Base-by-base conservation (phyloP, 2,888 invertebrate species). In the Ecdyonurus torrentis region DNA sequence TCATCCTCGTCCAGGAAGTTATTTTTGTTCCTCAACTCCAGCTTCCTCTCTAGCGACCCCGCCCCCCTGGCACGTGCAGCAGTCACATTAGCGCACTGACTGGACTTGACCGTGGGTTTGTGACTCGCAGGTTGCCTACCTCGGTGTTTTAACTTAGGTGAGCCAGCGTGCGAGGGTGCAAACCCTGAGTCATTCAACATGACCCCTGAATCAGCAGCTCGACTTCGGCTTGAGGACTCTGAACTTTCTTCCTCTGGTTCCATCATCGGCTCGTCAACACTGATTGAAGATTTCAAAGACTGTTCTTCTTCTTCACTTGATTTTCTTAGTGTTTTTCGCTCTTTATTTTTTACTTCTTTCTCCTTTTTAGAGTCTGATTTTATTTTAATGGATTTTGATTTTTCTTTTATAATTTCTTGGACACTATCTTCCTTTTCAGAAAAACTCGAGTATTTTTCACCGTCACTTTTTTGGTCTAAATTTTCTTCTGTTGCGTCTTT, bases 281-380 rank as follows among this genome's bases (percentile, higher is more conserved):
- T 37, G 7, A 10, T 15, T 37, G 37, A 37, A 15, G 37, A 37
- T 37, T 37, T 37, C 15, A 37, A 37, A 5, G 37, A 37, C 7
- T 37, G 37, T 10, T 62, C 62, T 64, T 66, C 58, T 65, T 65
- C 64, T 63, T 65, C 25, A 63, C 63, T 23, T 65, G 64, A 64
- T 63, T 63, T 64, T 66, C 64, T 19, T 65, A 64, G 63, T 66
- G 20, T 24, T 60, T 25, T 50, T 37, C 58, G 5, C 23, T 24
- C 58, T 37, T 37, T 2, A 23, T 5, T 59, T 59, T 20, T n/a
- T 2, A 2, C 20, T 52, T 58, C 58, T 37, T 62, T 24, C 24
- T 23, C 20, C 24, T 37, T 18, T 59, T 61, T 37, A 10, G 37
- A n/a, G n/a, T n/a, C n/a, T n/a, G n/a, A n/a, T n/a, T n/a, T n/a